These are phyloP conservation scores for Rhopalosiphum maidis DNA, from an alignment of 1,140 invertebrate species.

Conservation along the genomic window DNA sequence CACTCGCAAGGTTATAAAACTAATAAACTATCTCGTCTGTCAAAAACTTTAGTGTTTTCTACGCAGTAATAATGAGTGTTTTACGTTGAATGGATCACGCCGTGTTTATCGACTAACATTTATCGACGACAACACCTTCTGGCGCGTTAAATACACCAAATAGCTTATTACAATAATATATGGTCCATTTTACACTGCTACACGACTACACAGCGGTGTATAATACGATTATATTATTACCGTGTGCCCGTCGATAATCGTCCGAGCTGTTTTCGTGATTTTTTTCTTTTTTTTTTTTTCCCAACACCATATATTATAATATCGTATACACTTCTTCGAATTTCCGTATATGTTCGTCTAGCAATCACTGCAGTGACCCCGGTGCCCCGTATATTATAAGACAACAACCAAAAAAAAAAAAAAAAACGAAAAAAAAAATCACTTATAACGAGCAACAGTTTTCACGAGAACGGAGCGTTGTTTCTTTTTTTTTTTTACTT, in stretches of 20 bases:
- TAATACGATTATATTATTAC: neutral
- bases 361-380: neutral
- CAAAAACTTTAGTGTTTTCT: too few species aligned
- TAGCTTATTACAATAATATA: too few species aligned
- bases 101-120: too few species aligned
- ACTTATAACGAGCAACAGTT: slow-evolving; percentile 33
- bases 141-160: too few species aligned
- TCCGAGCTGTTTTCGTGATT: neutral
- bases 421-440: neutral
- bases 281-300: neutral
- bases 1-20: too few species aligned
- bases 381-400: neutral
- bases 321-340: neutral
- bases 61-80: too few species aligned
- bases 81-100: too few species aligned
- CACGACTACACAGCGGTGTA: too few species aligned
- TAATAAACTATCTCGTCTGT: too few species aligned
- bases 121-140: too few species aligned
- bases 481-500: slow-evolving; percentile 1
- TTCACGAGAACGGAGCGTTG: neutral
- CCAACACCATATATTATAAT: neutral
- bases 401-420: neutral
- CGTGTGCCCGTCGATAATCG: neutral
- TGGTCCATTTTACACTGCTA: too few species aligned
- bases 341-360: neutral